Evolutionary conservation across 2,113 vertebrate species (phyloP).

Genomic region (Myocastor coypus): DNA sequence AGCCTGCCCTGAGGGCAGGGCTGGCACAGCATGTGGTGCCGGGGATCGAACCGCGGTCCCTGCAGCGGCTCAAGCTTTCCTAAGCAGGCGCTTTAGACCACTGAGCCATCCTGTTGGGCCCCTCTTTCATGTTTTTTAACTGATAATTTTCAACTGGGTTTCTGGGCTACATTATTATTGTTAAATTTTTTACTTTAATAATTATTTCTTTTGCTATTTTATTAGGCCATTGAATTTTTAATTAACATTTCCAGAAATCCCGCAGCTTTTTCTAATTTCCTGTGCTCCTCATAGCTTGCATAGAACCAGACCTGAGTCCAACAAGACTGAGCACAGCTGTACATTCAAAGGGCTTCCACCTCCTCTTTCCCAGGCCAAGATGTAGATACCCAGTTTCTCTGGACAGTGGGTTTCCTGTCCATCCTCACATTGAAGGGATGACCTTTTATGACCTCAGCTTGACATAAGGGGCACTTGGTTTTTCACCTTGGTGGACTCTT

Average conservation of each 20-base stretch:
- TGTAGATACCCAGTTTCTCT: neutral
- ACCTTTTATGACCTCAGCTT: neutral
- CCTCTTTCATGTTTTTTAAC: neutral
- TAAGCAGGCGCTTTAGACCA: too few relatives aligned
- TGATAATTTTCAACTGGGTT: constrained; percentile 8
- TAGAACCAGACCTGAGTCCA: neutral
- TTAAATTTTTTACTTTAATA: neutral
- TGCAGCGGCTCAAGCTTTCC: too few relatives aligned
- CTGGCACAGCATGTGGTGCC: too few relatives aligned
- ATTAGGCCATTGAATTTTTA: neutral
- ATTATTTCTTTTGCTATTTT: constrained; percentile 11
- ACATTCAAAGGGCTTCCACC: neutral
- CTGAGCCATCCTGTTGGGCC: too few relatives aligned
- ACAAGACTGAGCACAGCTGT: neutral
- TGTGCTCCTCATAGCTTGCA: neutral
- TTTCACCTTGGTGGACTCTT: neutral
- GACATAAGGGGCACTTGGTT: neutral
- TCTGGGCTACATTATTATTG: neutral
- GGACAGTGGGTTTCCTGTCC: neutral
- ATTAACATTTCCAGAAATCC: constrained; percentile 32
- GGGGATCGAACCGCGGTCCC: too few relatives aligned
- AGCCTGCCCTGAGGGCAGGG: too few relatives aligned
- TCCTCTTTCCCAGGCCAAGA: neutral
- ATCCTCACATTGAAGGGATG: neutral
- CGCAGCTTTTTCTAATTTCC: neutral